phyloP scores from a whole-genome alignment of 2,888 invertebrate species.

The Eupithecia subfuscata region DNA sequence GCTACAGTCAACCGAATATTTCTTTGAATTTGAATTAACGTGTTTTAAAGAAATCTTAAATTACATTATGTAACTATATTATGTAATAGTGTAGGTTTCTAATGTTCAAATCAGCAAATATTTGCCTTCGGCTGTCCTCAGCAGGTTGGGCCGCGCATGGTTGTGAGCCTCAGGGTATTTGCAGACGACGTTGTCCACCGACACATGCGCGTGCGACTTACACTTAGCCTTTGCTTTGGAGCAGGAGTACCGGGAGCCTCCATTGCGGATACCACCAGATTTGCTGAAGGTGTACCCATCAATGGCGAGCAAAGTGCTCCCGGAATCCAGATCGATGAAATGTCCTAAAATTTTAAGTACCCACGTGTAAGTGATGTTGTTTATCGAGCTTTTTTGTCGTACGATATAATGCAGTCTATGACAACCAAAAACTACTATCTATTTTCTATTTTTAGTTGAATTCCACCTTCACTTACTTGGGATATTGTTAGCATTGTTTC shows the following conservation, averaged over 20 bases:
- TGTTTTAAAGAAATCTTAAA: no score
- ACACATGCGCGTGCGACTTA: conserved; percentile 38
- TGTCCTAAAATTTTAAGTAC: conserved; percentile 14
- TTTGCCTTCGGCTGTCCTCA: not conserved
- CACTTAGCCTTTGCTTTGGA: conserved; percentile 31
- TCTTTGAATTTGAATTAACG: not conserved
- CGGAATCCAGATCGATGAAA: conserved; percentile 15
- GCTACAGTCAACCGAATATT: not conserved
- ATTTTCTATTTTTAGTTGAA: no score
- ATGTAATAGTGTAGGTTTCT: not conserved
- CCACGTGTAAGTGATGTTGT: not conserved
- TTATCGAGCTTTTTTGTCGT: not conserved
- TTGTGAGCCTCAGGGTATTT: conserved; percentile 25
- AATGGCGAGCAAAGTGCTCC: conserved; percentile 17
- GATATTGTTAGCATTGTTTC: no score
- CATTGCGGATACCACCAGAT: conserved; percentile 6
- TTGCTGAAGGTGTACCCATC: conserved; percentile 27
- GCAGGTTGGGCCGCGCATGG: conserved; percentile 30
- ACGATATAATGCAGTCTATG: no score
- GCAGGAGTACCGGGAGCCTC: conserved; percentile 21
- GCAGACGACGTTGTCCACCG: conserved; percentile 6
- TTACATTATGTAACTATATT: no score
- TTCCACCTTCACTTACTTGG: not conserved
- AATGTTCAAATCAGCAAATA: conserved; percentile 1
- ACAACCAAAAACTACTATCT: no score